Percentiles rank a stretch among this genome's conserved stretches.
phyloP scores from a whole-genome alignment of 2,113 vertebrate genomes.

The Alexandromys fortis region DNA sequence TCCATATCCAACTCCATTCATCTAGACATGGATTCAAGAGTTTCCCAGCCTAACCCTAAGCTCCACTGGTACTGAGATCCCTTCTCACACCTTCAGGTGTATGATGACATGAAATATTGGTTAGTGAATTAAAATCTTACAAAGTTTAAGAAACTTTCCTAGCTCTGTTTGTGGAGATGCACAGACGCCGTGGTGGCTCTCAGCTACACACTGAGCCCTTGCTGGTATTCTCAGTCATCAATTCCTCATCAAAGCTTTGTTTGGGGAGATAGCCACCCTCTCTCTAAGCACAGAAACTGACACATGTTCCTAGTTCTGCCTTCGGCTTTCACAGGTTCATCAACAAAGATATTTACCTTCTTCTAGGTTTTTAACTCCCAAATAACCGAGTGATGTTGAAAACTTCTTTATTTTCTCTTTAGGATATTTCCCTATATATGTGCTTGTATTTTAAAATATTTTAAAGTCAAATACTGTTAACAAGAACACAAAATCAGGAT shows the following conservation, averaged over 20 bases:
- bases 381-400: not conserved
- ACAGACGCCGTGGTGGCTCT: rapidly evolving
- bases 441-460: not conserved
- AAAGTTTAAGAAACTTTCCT: not conserved
- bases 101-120: not conserved
- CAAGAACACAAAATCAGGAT: not conserved
- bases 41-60: not conserved
- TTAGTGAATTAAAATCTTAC: not conserved
- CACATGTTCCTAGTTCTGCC: not conserved
- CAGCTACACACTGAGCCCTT: rapidly evolving
- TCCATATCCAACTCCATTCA: not conserved
- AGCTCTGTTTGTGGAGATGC: no score
- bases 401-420: not conserved
- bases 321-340: not conserved
- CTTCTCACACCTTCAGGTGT: not conserved
- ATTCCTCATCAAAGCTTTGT: rapidly evolving
- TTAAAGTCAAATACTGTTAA: not conserved
- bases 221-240: rapidly evolving
- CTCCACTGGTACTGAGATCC: not conserved
- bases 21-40: not conserved
- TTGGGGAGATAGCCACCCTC: not conserved
- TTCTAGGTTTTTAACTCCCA: not conserved
- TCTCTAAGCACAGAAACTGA: not conserved
- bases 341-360: not conserved
- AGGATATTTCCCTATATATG: not conserved